Evolutionary conservation across 2,888 invertebrate genomes (phyloP), one percentile per base, ranked within the genome.

Genomic region (Orthosia cruda): DNA sequence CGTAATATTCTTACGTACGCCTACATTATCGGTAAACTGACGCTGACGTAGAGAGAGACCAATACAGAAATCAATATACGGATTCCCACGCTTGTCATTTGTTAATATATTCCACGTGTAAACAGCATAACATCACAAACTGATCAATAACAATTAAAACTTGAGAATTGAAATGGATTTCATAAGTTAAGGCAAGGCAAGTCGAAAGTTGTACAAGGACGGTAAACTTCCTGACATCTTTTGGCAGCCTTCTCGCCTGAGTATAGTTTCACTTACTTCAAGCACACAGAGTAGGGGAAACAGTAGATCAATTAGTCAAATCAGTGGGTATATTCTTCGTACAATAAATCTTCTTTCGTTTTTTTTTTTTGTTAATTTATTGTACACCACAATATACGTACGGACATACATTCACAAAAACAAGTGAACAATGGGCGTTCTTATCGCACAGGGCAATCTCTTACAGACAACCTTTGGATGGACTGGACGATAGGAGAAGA

Each of bases 141-240:
- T 65, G 73, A 87, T 87, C 82, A 86, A 88, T 88, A 88, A 84
- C 84, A 84, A 89, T 90, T 88, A 87, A 86, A 90, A 91, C 84
- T 88, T 88, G 81, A 73, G 87, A 87, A 90, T 90, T 86, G 88
- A 86, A 91, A 91, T 89, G 86, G 89, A 89, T 87, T 87, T 88
- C 83, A 74, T 83, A 87, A 89, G 89, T 91, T 89, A 84, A 80
- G 84, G 78, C 84, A 84, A 81, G 74, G 83, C 84, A 81, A 86
- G 87, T 83, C 65, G 74, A 71, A 89, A 90, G 84, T 89, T 87
- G 85, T 81, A 84, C 85, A 85, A 87, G 84, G 85, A 86, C 77
- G 74, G 49, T 80, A 86, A 91, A 89, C 86, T 90, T 89, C 61
- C 79, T 86, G 89, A 89, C 87, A 86, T 83, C 74, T 80, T 74